Conservation (phyloP, 2,888 invertebrate genomes). For the Lacanobia oleracea region DNA sequence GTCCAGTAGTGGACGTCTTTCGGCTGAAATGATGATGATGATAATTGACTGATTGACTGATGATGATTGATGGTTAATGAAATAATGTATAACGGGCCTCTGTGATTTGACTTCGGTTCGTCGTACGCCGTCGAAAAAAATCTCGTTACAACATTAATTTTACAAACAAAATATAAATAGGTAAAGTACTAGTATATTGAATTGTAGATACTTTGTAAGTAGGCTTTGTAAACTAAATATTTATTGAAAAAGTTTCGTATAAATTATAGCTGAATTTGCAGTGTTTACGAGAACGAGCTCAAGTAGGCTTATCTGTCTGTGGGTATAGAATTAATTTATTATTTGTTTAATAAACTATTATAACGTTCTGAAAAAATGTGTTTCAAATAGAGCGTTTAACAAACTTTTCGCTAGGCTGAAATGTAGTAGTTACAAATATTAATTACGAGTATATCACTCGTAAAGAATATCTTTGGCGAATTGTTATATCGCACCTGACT, state of each 20-base stretch:
- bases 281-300: slow-evolving; percentile 26
- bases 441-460: too few species aligned
- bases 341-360: not conserved
- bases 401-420: too few species aligned
- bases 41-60: too few species aligned
- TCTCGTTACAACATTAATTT: slow-evolving; percentile 16
- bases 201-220: slow-evolving; percentile 40
- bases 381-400: not conserved
- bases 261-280: slow-evolving; percentile 41
- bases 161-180: slow-evolving; percentile 15
- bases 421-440: too few species aligned
- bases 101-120: too few species aligned
- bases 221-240: slow-evolving; percentile 59
- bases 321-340: slow-evolving; percentile 3
- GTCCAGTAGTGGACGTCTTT: too few species aligned
- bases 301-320: slow-evolving; percentile 26
- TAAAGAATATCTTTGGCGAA: too few species aligned
- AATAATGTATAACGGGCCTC: too few species aligned
- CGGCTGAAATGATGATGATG: too few species aligned
- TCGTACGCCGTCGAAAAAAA: too few species aligned
- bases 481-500: too few species aligned
- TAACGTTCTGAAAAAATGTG: not conserved
- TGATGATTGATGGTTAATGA: too few species aligned
- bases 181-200: slow-evolving; percentile 11
- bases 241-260: slow-evolving; percentile 62